Evolutionary conservation across 1,140 invertebrate genomes (phyloP), one percentile per base, ranked within the genome.

Genomic region (Sminthurinus signatus): DNA sequence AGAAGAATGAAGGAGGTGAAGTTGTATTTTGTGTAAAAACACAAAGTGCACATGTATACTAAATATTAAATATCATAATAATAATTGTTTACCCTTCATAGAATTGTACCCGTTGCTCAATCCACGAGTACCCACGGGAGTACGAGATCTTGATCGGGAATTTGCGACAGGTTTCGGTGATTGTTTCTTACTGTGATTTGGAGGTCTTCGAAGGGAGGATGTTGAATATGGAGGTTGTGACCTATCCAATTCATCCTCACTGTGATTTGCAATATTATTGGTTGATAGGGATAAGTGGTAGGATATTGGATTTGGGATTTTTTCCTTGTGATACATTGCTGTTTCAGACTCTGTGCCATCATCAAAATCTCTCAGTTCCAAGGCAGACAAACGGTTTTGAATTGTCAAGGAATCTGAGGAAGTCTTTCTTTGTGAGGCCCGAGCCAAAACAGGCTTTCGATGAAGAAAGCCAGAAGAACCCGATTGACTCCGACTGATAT

Each of bases 391-490:
- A 3, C 54, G 29, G 28, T 56, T 36, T 14, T 42, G 31, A 39
- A 56, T 36, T n/a, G n/a, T n/a, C n/a, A n/a, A n/a, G 28, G 54
- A 56, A n/a, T 56, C 54, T 28, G 54, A 27, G 3, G 54, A 56
- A n/a, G 54, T 27, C 32, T 56, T 56, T 31, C 54, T 21, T 31
- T 54, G 51, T 10, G 51, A 28, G 4, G 54, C 29, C 17, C 54
- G 28, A 21, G 54, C 54, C 19, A 56, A 21, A 3, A 56, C 54
- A 3, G 54, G 54, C 36, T 56, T 56, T 28, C 54, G 54, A 28
- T 56, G 54, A 28, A 56, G 54, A 23, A 56, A 56, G n/a, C 54
- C 54, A 56, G 54, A 56, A 14, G 54, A 56, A 42, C 54, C 54
- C n/a, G 54, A 56, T 23, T 56, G 54, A 56, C 54, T 56, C 4